phyloP scores from a whole-genome alignment of 2,113 vertebrate genomes.

The Poecile atricapillus region DNA sequence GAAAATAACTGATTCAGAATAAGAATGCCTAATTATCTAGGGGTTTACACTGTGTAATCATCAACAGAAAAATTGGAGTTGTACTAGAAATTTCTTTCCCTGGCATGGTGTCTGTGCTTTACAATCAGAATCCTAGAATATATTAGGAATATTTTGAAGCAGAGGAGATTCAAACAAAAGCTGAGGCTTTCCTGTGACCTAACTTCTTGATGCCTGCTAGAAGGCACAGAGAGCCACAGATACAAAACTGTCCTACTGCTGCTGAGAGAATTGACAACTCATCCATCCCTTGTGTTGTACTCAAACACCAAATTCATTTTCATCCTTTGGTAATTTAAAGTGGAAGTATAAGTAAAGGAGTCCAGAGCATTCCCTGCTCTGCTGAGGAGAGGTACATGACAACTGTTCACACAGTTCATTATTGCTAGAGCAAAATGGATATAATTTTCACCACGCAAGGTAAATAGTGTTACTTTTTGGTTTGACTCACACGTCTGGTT shows the following conservation, averaged over 20 bases:
- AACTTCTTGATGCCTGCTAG: background rate
- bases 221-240: background rate
- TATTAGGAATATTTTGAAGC: background rate
- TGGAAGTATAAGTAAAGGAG: background rate
- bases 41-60: background rate
- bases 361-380: background rate
- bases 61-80: background rate
- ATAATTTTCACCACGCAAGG: background rate
- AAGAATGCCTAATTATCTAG: slow-evolving; percentile 6
- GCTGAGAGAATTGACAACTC: background rate
- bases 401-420: background rate
- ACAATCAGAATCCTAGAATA: background rate
- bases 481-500: slow-evolving; percentile 75
- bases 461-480: background rate
- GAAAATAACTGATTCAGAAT: slow-evolving; percentile 23
- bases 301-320: background rate
- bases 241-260: background rate
- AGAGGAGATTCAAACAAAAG: background rate
- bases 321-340: background rate
- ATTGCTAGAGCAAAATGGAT: background rate
- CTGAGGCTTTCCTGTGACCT: background rate
- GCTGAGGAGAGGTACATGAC: background rate
- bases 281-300: background rate
- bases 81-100: background rate
- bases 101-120: background rate